These are phyloP conservation scores for Lindbergichthys nudifrons DNA, from an alignment of 2,797 vertebrate genomes.

Conservation along the genomic window DNA sequence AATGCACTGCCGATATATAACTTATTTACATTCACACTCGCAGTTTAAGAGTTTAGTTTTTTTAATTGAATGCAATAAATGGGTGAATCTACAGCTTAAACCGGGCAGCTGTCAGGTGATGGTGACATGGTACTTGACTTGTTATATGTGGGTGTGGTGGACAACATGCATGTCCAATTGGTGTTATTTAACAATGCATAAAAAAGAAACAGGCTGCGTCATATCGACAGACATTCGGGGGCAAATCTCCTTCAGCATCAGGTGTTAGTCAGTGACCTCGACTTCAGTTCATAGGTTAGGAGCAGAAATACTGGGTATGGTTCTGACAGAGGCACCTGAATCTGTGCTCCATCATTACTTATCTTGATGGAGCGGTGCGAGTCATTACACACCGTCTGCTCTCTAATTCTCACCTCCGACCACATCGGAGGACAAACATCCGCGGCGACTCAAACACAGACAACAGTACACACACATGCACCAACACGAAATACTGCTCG, in stretches of 20 bases:
- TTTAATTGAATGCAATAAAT: slow-evolving; percentile 1
- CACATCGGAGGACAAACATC: slow-evolving; percentile 63
- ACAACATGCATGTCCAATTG: slow-evolving; percentile 25
- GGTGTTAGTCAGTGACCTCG: slow-evolving; percentile 79
- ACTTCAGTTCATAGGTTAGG: slow-evolving; percentile 62
- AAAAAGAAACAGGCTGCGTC: slow-evolving; percentile 58
- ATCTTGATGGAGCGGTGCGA: slow-evolving; percentile 50
- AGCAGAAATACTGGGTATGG: slow-evolving; percentile 35
- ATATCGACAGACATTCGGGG: slow-evolving; percentile 53
- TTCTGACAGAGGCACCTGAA: slow-evolving; percentile 32
- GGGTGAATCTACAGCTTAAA: not conserved
- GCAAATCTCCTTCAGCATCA: slow-evolving; percentile 73
- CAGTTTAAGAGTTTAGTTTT: slow-evolving; percentile 12
- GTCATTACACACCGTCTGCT: slow-evolving; percentile 73
- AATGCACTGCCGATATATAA: not conserved
- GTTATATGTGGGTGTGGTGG: slow-evolving; percentile 62
- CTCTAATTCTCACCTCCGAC: slow-evolving; percentile 54
- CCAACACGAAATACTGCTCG: slow-evolving; percentile 34
- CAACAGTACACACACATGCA: slow-evolving; percentile 46
- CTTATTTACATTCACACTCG: slow-evolving; percentile 5
- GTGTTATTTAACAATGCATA: slow-evolving; percentile 38
- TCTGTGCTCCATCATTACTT: slow-evolving; percentile 51
- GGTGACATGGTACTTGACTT: slow-evolving; percentile 22
- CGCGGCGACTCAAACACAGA: slow-evolving; percentile 50
- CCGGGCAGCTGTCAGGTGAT: not conserved